Evolutionary conservation across 1,140 invertebrate genomes (phyloP), one percentile per base, ranked within the genome.

Genomic region (Drosophila oshimai): DNA sequence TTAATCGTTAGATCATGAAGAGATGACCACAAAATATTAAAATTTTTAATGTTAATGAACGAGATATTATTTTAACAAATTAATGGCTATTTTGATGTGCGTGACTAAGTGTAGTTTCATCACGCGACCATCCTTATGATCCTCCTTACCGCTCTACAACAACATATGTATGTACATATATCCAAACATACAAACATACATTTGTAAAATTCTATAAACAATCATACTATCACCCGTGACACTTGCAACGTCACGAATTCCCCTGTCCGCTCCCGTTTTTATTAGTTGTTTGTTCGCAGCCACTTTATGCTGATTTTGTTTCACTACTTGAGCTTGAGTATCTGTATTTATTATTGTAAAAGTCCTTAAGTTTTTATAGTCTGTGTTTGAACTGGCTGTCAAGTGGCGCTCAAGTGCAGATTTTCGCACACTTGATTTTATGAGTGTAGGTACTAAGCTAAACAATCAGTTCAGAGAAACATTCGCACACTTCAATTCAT

Each of bases 291-390:
- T 76, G 81, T 80, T 76, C 53, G 41, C 81, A 87, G 75, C 80
- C 80, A 86, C 80, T 86, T 86, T 80, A 86, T 86, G 80, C 80
- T 60, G 80, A 86, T 87, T 86, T 73, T 50, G 73, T 80, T 73
- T 76, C 67, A 61, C 71, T 86, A 58, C 80, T 84, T 84, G 80
- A 86, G 76, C 81, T 80, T 80, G 68, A 86, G 80, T 87, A 86
- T 67, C 49, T 24, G 71, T 75, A 69, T 87, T 87, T 83, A 77
- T 83, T 74, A 74, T 73, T 73, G 41, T 55, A 70, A 80, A 80
- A 75, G 76, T 86, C 75, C 80, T 86, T 87, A 61, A 65, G 72
- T 61, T 51, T 51, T 36, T 70, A 47, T 45, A 17, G 45, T 58
- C 36, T 33, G 9, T 42, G 41, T 64, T 46, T 53, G 51, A 49